Conservation (phyloP, 2,888 invertebrate genomes). For the Melanargia galathea region DNA sequence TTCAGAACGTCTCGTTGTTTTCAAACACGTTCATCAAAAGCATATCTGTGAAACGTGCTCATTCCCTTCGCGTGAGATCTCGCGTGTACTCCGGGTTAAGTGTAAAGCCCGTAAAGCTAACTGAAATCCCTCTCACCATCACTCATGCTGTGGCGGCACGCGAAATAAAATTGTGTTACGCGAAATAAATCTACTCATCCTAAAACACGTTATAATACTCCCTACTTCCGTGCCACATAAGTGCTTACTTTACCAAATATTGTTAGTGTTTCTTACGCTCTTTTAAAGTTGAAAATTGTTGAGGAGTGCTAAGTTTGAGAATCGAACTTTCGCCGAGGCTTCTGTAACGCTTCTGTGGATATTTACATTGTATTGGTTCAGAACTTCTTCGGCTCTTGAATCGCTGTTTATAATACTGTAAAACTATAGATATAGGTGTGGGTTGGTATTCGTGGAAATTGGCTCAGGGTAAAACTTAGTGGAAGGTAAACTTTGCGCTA, state of each 20-base stretch:
- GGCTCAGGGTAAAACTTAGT: neutral
- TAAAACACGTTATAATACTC: neutral
- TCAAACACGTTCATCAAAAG: neutral
- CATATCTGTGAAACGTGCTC: neutral
- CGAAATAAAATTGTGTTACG: slow-evolving; percentile 12
- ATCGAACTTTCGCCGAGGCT: slow-evolving; percentile 20
- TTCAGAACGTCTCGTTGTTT: neutral
- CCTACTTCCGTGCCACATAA: neutral
- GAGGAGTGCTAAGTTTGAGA: slow-evolving; percentile 25
- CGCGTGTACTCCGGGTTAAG: neutral
- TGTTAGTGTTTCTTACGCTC: slow-evolving; percentile 22
- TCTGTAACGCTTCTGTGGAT: slow-evolving; percentile 22
- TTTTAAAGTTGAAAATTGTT: slow-evolving; percentile 17
- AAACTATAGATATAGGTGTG: slow-evolving; percentile 6
- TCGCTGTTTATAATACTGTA: slow-evolving; percentile 16
- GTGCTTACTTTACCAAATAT: slow-evolving; percentile 16
- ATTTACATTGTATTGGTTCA: slow-evolving; percentile 26
- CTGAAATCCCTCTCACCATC: slow-evolving; percentile 5
- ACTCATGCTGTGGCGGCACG: neutral
- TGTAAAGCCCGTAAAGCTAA: slow-evolving; percentile 6
- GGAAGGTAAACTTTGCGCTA: neutral
- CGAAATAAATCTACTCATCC: slow-evolving; percentile 2
- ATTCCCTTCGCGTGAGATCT: slow-evolving; percentile 7
- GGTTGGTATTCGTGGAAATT: neutral
- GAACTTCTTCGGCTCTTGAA: slow-evolving; percentile 14